Conservation (phyloP, 2,113 vertebrate genomes). For the Lampris incognitus region DNA sequence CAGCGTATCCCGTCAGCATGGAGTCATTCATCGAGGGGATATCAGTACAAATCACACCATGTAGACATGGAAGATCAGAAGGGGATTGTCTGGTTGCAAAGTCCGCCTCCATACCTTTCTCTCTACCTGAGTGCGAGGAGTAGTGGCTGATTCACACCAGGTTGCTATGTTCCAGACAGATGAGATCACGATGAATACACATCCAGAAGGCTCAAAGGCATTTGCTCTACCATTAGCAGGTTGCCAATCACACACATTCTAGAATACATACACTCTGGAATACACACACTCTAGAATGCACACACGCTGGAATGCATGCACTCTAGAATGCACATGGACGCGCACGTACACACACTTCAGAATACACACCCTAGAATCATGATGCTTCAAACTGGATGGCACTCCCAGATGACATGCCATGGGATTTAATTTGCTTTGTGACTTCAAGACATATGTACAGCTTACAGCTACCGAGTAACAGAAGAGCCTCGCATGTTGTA, state of each 20-base stretch:
- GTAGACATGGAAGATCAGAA: constrained; percentile 9
- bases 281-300: neutral
- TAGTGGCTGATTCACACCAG: constrained; percentile 43
- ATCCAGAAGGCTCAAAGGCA: constrained; percentile 4
- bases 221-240: neutral
- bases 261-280: too few species aligned
- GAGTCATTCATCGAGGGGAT: neutral
- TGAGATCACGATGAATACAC: constrained; percentile 18
- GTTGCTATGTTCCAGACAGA: constrained; percentile 47
- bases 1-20: too few species aligned
- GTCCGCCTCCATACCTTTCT: constrained; percentile 18
- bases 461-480: too few species aligned
- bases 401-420: neutral
- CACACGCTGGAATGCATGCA: too few species aligned
- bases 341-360: neutral
- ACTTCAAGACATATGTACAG: too few species aligned
- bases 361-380: too few species aligned
- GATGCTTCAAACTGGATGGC: neutral
- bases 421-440: neutral
- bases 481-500: too few species aligned
- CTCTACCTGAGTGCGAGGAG: constrained; percentile 25
- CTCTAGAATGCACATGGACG: too few species aligned
- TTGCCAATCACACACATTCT: constrained; percentile 4
- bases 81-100: constrained; percentile 12
- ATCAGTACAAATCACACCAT: constrained; percentile 21